Percentiles rank a stretch among this genome's conserved stretches.
phyloP scores from a whole-genome alignment of 2,113 vertebrate species.

The Heterochromis multidens region DNA sequence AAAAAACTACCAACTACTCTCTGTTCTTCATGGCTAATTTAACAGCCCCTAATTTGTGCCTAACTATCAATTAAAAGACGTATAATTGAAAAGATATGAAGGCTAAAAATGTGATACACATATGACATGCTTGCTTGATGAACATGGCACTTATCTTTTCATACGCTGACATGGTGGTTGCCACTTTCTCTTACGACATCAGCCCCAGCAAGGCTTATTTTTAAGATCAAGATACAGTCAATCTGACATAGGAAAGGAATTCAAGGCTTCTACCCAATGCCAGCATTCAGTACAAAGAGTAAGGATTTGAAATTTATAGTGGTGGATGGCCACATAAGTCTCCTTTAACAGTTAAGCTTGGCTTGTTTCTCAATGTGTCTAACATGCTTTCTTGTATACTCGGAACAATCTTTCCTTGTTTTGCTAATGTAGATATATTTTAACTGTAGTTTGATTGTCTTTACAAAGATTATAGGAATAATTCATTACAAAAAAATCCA shows the following conservation, averaged over 20 bases:
- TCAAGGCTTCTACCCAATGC: neutral
- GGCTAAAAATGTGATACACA: neutral
- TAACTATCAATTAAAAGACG: neutral
- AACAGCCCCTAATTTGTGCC: neutral
- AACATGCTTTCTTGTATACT: neutral
- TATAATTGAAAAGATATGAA: neutral
- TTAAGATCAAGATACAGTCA: neutral
- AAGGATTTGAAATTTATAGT: neutral
- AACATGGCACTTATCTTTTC: neutral
- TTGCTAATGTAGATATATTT: neutral
- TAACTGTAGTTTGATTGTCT: neutral
- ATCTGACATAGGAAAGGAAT: neutral
- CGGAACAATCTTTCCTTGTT: neutral
- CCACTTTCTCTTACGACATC: neutral
- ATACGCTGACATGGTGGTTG: neutral
- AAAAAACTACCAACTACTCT: neutral
- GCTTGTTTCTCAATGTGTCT: neutral
- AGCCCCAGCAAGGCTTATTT: neutral
- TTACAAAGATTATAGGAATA: neutral
- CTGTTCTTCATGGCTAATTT: neutral
- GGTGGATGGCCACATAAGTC: neutral
- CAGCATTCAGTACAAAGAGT: neutral
- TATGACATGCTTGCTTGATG: neutral
- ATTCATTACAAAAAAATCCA: neutral
- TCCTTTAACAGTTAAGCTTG: neutral